A percentile compares a stretch with the other conserved stretches of the same genome.
Evolutionary conservation across 2,797 vertebrate species (phyloP).

Genomic region (Champsocephalus gunnari): DNA sequence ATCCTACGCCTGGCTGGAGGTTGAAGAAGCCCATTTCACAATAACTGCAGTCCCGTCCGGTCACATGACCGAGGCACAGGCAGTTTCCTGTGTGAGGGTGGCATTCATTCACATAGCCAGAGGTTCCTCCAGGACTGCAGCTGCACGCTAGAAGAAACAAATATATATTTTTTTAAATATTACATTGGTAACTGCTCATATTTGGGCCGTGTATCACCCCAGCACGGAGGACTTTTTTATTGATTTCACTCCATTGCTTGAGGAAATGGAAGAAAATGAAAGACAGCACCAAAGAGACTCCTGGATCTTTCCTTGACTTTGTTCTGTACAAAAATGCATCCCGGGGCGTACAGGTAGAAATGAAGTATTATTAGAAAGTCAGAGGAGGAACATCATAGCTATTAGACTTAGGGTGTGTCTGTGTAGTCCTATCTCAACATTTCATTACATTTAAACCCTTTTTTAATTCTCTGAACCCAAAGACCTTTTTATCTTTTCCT

Average conservation of each 20-base stretch:
- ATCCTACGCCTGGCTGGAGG: constrained; percentile 85
- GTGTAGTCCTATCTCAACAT: constrained; percentile 35
- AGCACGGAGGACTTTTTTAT: constrained; percentile 15
- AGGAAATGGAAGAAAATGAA: constrained; percentile 34
- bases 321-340: constrained; percentile 19
- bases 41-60: constrained; percentile 84
- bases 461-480: constrained; percentile 10
- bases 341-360: constrained; percentile 2
- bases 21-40: constrained; percentile 89
- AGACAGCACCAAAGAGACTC: constrained; percentile 24
- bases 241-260: constrained; percentile 30
- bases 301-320: constrained; percentile 27
- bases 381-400: constrained; percentile 39
- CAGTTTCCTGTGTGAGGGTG: constrained; percentile 87
- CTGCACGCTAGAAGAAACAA: constrained; percentile 84
- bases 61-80: constrained; percentile 87
- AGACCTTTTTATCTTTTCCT: neutral
- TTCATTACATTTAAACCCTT: constrained; percentile 26
- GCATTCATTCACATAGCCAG: constrained; percentile 77
- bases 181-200: constrained; percentile 12
- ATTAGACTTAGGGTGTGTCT: constrained; percentile 30
- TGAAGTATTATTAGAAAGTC: constrained; percentile 18
- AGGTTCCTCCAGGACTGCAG: constrained; percentile 84
- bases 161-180: constrained; percentile 1
- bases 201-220: constrained; percentile 4